Evolutionary conservation across 2,797 vertebrate genomes (phyloP).

Genomic region (Alectoris magna): DNA sequence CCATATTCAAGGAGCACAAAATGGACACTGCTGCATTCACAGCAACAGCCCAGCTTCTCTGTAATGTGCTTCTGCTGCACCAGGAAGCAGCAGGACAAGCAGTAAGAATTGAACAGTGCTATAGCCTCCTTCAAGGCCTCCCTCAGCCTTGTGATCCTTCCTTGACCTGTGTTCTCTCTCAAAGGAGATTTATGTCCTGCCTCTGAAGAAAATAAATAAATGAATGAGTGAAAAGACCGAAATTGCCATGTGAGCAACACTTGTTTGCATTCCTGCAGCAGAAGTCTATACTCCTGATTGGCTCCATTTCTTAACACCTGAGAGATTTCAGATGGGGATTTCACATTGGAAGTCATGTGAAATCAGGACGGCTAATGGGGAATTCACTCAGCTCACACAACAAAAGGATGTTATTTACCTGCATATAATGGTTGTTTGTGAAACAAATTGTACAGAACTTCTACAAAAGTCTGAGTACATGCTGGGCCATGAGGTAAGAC

Average conservation of each 20-base stretch:
- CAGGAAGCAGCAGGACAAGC: neutral
- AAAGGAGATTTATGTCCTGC: neutral
- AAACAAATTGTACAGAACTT: neutral
- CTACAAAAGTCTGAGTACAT: neutral
- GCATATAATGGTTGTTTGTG: neutral
- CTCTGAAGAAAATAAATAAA: neutral
- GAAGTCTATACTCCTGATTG: neutral
- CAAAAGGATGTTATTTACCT: neutral
- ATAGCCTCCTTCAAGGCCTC: neutral
- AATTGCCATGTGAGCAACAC: accelerated
- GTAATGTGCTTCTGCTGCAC: accelerated
- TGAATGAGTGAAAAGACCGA: neutral
- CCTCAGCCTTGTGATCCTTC: neutral
- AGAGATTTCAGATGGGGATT: neutral
- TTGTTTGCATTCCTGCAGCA: neutral
- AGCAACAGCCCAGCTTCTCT: neutral
- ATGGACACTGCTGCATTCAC: accelerated
- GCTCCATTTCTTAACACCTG: neutral
- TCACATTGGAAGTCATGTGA: neutral
- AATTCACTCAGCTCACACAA: neutral
- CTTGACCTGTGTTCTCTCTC: accelerated
- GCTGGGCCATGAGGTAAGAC: neutral
- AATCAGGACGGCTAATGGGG: neutral
- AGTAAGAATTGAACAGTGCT: accelerated
- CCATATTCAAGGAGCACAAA: accelerated